Evolutionary conservation across 2,888 invertebrate species (phyloP).

Genomic region (Auanema sp.): DNA sequence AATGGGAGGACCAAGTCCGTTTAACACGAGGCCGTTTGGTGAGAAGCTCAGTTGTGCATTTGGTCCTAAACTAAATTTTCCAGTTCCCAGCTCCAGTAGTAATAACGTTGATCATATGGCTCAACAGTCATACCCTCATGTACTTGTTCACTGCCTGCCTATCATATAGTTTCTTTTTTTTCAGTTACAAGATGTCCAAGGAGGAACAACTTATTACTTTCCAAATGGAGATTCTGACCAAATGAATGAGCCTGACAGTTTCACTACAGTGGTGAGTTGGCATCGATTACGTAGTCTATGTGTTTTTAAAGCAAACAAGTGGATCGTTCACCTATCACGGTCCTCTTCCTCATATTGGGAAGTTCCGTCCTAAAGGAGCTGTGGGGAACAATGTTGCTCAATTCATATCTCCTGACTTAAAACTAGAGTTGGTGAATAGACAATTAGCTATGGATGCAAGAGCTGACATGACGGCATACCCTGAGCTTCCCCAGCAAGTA

Average conservation of each 20-base stretch:
- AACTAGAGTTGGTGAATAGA: conserved; percentile 42
- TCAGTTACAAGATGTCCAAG: conserved; percentile 28
- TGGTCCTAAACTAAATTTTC: neutral
- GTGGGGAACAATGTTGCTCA: conserved; percentile 35
- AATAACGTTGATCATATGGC: conserved; percentile 6
- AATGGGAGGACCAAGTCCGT: too few relatives aligned
- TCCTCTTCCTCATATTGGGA: conserved; percentile 36
- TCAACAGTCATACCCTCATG: conserved; percentile 9
- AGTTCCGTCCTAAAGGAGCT: conserved; percentile 42
- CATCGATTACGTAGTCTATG: neutral
- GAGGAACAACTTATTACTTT: conserved; percentile 41
- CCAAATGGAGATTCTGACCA: conserved; percentile 18
- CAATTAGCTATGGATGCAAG: conserved; percentile 46
- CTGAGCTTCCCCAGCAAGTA: conserved; percentile 42
- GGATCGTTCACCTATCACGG: conserved; percentile 34
- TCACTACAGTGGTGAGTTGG: conserved; percentile 20
- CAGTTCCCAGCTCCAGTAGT: conserved; percentile 8
- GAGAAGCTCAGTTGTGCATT: neutral
- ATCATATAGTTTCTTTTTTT: too few relatives aligned
- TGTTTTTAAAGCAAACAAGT: conserved; percentile 24
- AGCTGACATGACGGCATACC: conserved; percentile 27
- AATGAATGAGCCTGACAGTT: conserved; percentile 16
- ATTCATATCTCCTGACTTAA: conserved; percentile 44
- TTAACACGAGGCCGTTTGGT: neutral
- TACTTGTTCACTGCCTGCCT: neutral